phyloP scores from a whole-genome alignment of 2,113 vertebrate species.

The Ploceus nigricollis region DNA sequence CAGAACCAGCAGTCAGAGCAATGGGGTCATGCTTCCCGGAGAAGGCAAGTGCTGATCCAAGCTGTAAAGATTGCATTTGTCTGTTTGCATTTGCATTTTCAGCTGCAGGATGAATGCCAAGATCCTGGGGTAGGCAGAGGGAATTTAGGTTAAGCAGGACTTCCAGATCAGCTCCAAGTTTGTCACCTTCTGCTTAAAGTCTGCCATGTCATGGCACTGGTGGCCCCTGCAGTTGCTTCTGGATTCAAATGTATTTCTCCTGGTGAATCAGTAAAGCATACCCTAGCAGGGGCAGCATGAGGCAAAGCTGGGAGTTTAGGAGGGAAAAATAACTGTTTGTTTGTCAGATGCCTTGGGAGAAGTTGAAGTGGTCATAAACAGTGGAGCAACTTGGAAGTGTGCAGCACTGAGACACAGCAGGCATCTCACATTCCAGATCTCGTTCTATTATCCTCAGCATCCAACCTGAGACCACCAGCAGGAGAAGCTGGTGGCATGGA shows the following conservation, averaged over 20 bases:
- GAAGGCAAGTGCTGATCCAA: not conserved
- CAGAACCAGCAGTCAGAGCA: not conserved
- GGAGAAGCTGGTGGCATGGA: not conserved
- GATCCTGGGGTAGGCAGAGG: not conserved
- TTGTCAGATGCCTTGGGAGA: not conserved
- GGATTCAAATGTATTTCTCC: not conserved
- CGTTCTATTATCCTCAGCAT: not conserved
- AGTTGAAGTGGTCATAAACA: not conserved
- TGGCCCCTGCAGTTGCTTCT: not conserved
- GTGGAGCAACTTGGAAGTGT: not conserved
- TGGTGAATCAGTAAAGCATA: not conserved
- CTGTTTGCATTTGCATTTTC: not conserved
- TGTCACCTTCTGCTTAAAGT: not conserved
- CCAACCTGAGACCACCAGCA: not conserved
- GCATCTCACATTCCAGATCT: not conserved
- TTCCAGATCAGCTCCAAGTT: not conserved
- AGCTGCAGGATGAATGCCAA: not conserved
- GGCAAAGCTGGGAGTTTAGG: not conserved
- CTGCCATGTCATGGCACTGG: not conserved
- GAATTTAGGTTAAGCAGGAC: not conserved
- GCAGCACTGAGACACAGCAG: not conserved
- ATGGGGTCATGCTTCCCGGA: not conserved
- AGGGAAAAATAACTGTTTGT: not conserved
- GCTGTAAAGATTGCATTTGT: not conserved
- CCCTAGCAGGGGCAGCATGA: not conserved